These are phyloP conservation scores for Drosophila sp. DNA, from an alignment of 1,140 invertebrate genomes.

Conservation along the genomic window DNA sequence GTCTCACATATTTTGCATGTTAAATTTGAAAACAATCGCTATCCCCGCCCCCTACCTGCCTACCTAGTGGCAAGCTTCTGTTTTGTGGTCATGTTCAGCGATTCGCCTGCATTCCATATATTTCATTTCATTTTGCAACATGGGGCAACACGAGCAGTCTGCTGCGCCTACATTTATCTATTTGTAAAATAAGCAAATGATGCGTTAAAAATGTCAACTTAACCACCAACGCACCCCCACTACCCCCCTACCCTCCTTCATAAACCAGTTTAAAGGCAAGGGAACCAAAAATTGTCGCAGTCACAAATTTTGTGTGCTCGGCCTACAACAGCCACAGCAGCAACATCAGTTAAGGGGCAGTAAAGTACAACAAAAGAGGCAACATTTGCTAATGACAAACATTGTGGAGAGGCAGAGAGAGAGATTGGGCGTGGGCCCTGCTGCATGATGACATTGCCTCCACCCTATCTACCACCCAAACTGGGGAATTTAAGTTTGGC, in stretches of 20 bases:
- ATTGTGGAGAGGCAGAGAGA: slow-evolving; percentile 33
- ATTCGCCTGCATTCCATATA: slow-evolving; percentile 32
- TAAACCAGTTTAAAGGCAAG: neutral
- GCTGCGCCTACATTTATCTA: slow-evolving; percentile 60
- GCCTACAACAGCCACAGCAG: slow-evolving; percentile 39
- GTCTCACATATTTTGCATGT: no score
- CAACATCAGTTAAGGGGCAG: slow-evolving; percentile 39
- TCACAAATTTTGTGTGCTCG: slow-evolving; percentile 71
- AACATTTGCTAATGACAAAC: slow-evolving; percentile 80
- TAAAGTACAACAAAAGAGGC: slow-evolving; percentile 67
- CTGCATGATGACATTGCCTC: neutral
- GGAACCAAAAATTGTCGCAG: slow-evolving; percentile 65
- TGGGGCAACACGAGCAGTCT: slow-evolving; percentile 53
- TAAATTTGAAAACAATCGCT: neutral
- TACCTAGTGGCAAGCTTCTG: slow-evolving; percentile 1
- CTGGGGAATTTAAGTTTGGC: slow-evolving; percentile 34
- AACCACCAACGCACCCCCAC: neutral
- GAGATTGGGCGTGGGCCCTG: slow-evolving; percentile 11
- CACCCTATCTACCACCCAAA: neutral
- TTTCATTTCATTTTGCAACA: slow-evolving; percentile 34
- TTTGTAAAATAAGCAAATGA: slow-evolving; percentile 67
- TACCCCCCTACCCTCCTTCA: no score
- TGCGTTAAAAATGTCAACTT: slow-evolving; percentile 62
- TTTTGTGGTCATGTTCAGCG: slow-evolving; percentile 53
- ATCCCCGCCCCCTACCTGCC: neutral